A percentile compares a stretch with the other conserved stretches of the same genome.
These are phyloP conservation scores for Motacilla tschutschensis DNA, from an alignment of 2,113 vertebrate genomes.

Conservation along the genomic window DNA sequence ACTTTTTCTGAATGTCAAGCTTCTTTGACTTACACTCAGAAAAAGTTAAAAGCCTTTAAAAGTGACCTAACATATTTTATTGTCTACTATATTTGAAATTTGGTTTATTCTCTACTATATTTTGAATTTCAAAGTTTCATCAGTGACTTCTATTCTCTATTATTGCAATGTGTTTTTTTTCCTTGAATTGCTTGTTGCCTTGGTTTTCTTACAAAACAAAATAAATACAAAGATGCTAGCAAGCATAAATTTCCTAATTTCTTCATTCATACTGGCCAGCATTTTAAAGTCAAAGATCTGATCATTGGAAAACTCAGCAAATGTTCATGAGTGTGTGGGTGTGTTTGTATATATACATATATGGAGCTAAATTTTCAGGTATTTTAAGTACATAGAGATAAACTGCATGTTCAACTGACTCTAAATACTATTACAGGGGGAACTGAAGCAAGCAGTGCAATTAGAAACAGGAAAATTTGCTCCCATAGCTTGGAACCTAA, in stretches of 20 bases:
- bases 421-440: constrained; percentile 62
- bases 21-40: constrained; percentile 34
- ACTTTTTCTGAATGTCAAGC: constrained; percentile 18
- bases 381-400: constrained; percentile 28
- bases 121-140: constrained; percentile 50
- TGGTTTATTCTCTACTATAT: not conserved
- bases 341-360: not conserved
- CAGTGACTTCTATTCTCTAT: constrained; percentile 16
- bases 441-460: constrained; percentile 60
- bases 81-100: constrained; percentile 7
- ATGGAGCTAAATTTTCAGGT: constrained; percentile 39
- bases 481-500: constrained; percentile 34
- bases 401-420: constrained; percentile 58
- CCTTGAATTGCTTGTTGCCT: constrained; percentile 33
- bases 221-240: constrained; percentile 13
- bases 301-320: constrained; percentile 30
- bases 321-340: not conserved
- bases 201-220: constrained; percentile 33
- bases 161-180: constrained; percentile 4
- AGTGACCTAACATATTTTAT: constrained; percentile 36
- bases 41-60: not conserved
- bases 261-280: not conserved
- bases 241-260: constrained; percentile 33
- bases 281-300: not conserved
- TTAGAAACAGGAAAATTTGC: constrained; percentile 62